A percentile compares a stretch with the other conserved stretches of the same genome.
Conservation (phyloP, 2,113 vertebrate species). For the Bolborhynchus lineola region DNA sequence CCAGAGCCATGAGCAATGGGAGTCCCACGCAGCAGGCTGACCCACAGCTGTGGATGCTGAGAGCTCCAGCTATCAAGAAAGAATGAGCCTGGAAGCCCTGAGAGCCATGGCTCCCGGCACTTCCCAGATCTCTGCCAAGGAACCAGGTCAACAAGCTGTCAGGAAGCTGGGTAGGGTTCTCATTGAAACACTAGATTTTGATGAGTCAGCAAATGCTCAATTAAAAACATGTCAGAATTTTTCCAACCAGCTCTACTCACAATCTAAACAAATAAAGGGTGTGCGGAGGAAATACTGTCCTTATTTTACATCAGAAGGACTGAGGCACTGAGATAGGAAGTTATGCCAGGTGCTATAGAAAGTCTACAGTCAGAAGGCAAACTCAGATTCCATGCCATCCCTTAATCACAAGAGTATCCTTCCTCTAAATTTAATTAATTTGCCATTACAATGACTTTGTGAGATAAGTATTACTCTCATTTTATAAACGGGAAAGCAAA, state of each 20-base stretch:
- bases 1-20: not conserved
- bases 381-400: not conserved
- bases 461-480: not conserved
- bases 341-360: not conserved
- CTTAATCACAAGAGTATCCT: conserved; percentile 1
- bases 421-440: conserved; percentile 1
- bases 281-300: conserved; percentile 2
- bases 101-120: conserved; percentile 1
- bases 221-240: conserved; percentile 38
- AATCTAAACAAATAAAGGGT: conserved; percentile 47
- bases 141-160: conserved; percentile 47
- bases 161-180: conserved; percentile 43
- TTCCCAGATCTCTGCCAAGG: conserved; percentile 55
- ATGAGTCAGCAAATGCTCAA: conserved; percentile 49
- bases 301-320: conserved; percentile 5
- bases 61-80: conserved; percentile 6
- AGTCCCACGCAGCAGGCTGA: not conserved
- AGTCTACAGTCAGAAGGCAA: not conserved
- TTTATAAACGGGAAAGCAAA: conserved; percentile 6
- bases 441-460: conserved; percentile 1
- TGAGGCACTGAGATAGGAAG: not conserved
- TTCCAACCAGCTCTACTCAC: conserved; percentile 10
- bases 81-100: conserved; percentile 8
- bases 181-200: conserved; percentile 33
- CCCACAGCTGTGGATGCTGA: conserved; percentile 6